A percentile compares a stretch with the other conserved stretches of the same genome.
Conservation (phyloP, 2,113 vertebrate species). For the Strix uralensis region DNA sequence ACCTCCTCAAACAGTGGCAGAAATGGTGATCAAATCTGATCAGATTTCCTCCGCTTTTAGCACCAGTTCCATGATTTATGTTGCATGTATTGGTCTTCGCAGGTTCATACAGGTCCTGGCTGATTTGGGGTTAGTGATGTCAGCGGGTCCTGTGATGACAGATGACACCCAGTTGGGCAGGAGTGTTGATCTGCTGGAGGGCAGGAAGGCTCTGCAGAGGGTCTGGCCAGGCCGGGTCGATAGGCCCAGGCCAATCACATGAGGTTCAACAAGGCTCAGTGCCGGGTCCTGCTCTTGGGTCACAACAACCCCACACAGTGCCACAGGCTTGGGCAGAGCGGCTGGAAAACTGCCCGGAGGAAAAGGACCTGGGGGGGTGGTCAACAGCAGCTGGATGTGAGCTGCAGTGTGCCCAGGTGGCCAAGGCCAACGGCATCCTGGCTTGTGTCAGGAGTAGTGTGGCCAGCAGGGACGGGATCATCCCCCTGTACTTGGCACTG, state of each 20-base stretch:
- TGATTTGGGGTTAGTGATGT: background rate
- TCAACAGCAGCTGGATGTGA: background rate
- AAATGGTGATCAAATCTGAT: background rate
- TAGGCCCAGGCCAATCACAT: background rate
- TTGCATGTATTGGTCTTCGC: background rate
- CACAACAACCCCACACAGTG: background rate
- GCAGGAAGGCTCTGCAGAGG: background rate
- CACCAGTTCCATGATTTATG: background rate
- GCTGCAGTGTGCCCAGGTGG: no score
- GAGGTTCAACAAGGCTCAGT: background rate
- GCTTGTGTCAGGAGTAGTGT: no score
- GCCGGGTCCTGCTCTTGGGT: background rate
- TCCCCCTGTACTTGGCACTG: no score
- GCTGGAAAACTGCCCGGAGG: background rate
- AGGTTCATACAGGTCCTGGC: background rate
- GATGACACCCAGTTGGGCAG: background rate
- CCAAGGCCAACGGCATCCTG: no score
- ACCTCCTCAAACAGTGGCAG: background rate
- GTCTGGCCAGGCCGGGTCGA: background rate
- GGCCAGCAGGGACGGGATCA: no score
- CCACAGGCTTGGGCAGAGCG: background rate
- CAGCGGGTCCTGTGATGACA: background rate
- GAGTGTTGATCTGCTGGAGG: background rate
- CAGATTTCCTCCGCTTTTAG: constrained; percentile 20
- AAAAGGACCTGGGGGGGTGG: background rate